Evolutionary conservation across 1,140 invertebrate species (phyloP), one percentile per base, ranked within the genome.

Genomic region (Leptestheria dahalacensis): DNA sequence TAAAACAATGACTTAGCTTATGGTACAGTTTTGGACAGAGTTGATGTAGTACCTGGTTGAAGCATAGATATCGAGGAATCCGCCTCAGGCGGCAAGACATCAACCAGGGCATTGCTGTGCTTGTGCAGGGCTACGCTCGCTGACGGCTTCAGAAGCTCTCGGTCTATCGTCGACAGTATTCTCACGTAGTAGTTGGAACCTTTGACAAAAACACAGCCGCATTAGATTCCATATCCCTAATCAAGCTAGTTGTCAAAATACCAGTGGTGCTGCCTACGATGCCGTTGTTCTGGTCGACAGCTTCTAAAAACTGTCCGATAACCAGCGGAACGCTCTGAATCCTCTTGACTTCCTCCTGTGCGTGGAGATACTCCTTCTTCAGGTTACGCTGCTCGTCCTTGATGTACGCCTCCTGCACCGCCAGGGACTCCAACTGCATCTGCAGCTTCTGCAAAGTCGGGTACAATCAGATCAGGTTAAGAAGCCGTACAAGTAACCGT

Each of bases 311-410:
- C 73, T 98, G 94, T 10, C 94, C 94, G 74, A 98, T 97, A 1
- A 97, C 93, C 51, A 98, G 74, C 26, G 94, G 94, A 3, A 97
- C 93, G 70, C 91, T 95, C 71, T 98, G 93, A 68, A 97, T 97
- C 47, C 94, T 79, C 71, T 97, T 97, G 1, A 97, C 91, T 77
- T 91, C 93, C 74, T 97, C 93, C 73, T 98, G 93, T 28, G 94
- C 94, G 77, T 98, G 93, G 1, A 97, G 74, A 69, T 96, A 94
- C 73, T 97, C 94, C 66, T 97, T 97, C 68, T 97, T 97, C 33
- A 98, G 74, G 74, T 97, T 97, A 51, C 92, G 83, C 69, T 95
- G 93, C 71, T 98, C 94, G 82, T 97, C 91, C 75, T 98, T 98
- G 51, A 97, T 95, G 68, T 97, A 97, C 67, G 96, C 92, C 75